Conservation (phyloP, 2,113 vertebrate genomes). For the Atractosteus spatula region DNA sequence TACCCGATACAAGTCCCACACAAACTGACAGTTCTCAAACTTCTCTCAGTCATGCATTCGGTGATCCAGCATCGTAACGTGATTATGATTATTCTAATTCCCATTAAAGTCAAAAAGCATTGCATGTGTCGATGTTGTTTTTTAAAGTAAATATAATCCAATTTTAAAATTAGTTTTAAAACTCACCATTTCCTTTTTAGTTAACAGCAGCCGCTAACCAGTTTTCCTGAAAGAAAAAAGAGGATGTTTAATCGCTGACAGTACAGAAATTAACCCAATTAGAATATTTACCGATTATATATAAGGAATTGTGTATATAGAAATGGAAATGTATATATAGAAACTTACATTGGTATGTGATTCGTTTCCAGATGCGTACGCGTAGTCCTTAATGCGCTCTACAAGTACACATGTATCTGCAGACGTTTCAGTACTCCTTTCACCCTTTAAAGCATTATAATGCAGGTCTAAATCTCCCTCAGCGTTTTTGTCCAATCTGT, state of each 20-base stretch:
- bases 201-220: constrained; percentile 19
- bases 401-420: no score
- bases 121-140: no score
- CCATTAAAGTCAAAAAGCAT: no score
- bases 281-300: neutral
- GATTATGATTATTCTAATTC: no score
- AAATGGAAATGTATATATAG: neutral
- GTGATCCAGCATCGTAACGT: no score
- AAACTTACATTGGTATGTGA: constrained; percentile 7
- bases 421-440: no score
- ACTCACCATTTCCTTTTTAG: constrained; percentile 47
- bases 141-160: no score
- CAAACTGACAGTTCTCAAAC: no score
- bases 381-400: neutral
- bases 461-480: constrained; percentile 25
- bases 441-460: neutral
- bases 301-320: neutral
- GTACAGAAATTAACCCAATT: neutral
- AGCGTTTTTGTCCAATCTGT: constrained; percentile 40
- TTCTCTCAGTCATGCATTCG: no score
- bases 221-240: constrained; percentile 15
- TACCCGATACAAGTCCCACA: no score
- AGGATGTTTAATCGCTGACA: neutral
- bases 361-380: neutral
- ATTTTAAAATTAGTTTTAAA: neutral